A percentile compares a stretch with the other conserved stretches of the same genome.
phyloP scores from a whole-genome alignment of 2,113 vertebrate genomes.

The Anser brachyrhynchus region DNA sequence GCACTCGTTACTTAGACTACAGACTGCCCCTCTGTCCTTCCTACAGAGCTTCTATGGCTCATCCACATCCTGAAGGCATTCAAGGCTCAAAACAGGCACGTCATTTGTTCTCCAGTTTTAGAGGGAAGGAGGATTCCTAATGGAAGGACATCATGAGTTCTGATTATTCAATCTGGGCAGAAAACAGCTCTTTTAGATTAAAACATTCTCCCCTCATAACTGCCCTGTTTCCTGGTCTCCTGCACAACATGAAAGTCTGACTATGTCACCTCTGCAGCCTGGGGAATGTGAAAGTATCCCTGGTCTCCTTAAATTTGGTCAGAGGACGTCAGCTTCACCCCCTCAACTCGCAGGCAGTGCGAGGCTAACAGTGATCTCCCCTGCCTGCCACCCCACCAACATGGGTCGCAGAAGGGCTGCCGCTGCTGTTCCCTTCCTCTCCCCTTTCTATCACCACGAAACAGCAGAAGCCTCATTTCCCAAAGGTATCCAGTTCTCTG shows the following conservation, averaged over 20 bases:
- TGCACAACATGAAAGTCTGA: neutral
- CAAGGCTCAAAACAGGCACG: conserved; percentile 28
- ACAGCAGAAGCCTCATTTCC: rapidly evolving
- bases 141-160: neutral
- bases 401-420: neutral
- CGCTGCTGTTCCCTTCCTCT: no score
- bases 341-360: neutral
- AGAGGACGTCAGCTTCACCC: neutral
- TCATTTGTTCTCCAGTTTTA: conserved; percentile 3
- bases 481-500: neutral
- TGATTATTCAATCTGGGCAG: neutral
- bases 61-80: conserved; percentile 34
- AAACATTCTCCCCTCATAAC: neutral
- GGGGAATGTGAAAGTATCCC: neutral
- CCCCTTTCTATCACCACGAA: rapidly evolving
- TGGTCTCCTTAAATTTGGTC: neutral
- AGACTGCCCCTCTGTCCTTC: neutral
- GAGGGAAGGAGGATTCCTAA: neutral
- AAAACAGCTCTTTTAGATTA: conserved; percentile 30
- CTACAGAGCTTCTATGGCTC: conserved; percentile 31
- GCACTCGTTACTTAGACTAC: neutral
- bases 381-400: neutral
- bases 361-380: neutral
- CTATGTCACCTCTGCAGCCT: neutral
- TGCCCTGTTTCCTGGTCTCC: neutral